These are phyloP conservation scores for Sapajus apella DNA, from an alignment of 2,113 vertebrate genomes.

Conservation along the genomic window DNA sequence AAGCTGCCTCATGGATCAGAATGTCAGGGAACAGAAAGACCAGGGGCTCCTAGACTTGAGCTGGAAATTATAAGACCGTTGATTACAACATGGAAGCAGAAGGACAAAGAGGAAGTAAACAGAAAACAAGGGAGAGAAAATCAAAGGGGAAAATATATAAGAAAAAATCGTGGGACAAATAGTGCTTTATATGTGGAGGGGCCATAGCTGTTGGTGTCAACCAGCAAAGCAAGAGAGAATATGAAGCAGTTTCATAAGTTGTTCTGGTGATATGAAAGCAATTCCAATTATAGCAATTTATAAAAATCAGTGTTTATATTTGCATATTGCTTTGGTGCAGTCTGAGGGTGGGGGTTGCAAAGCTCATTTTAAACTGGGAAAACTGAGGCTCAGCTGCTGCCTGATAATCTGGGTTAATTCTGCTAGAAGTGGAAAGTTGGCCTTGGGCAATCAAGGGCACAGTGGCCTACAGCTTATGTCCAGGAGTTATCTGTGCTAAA, in stretches of 20 bases:
- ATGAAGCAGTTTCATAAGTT: not conserved
- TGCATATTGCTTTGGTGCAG: not conserved
- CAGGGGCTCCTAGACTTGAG: not conserved
- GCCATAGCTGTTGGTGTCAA: fast-evolving
- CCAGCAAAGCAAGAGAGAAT: not conserved
- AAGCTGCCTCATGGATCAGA: not conserved
- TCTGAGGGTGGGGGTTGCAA: not conserved
- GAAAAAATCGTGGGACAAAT: fast-evolving
- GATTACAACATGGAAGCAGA: not conserved
- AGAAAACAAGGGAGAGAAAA: not conserved
- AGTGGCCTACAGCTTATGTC: fast-evolving
- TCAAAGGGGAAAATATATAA: not conserved
- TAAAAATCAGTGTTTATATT: not conserved
- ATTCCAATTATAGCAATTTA: not conserved
- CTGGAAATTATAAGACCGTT: not conserved
- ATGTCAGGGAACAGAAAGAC: not conserved
- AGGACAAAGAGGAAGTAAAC: not conserved
- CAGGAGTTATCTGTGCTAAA: not conserved
- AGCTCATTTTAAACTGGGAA: not conserved
- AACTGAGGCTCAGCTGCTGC: not conserved
- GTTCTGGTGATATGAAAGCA: not conserved
- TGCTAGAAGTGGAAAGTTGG: not conserved
- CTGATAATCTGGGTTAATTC: not conserved
- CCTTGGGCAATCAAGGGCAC: not conserved
- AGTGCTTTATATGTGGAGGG: fast-evolving